A percentile compares a stretch with the other conserved stretches of the same genome.
Conservation (phyloP, 1,140 invertebrate species). For the Manduca sexta region DNA sequence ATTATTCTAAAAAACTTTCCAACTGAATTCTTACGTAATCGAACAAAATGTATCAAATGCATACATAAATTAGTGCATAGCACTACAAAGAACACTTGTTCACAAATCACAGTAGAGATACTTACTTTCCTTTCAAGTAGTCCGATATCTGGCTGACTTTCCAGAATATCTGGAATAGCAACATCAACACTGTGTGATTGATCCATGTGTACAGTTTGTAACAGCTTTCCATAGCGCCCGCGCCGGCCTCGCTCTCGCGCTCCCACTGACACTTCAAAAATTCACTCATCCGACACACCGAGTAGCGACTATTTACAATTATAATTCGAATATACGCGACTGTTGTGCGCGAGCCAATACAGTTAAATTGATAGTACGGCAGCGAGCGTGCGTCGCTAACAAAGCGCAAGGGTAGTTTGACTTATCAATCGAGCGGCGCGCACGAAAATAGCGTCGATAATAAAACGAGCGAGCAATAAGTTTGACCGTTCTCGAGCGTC, state of each 20-base stretch:
- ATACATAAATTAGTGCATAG: neutral
- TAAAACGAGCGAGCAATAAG: slow-evolving; percentile 21
- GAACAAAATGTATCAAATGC: neutral
- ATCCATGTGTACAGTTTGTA: slow-evolving; percentile 65
- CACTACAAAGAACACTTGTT: too few species aligned
- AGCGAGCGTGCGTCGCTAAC: slow-evolving; percentile 23
- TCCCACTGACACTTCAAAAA: slow-evolving; percentile 50
- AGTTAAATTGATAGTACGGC: neutral
- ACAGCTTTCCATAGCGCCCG: slow-evolving; percentile 58
- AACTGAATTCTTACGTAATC: neutral
- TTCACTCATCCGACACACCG: slow-evolving; percentile 56
- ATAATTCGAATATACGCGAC: slow-evolving; percentile 23
- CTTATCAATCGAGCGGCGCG: slow-evolving; percentile 48
- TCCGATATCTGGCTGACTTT: slow-evolving; percentile 66
- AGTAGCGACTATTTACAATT: slow-evolving; percentile 27
- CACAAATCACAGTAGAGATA: slow-evolving; percentile 6
- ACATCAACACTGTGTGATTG: slow-evolving; percentile 60
- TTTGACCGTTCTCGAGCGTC: slow-evolving; percentile 47
- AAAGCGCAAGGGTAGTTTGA: slow-evolving; percentile 33
- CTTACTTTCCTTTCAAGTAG: slow-evolving; percentile 63
- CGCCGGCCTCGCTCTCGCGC: slow-evolving; percentile 26
- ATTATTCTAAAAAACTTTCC: too few species aligned
- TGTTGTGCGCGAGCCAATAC: neutral
- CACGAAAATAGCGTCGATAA: slow-evolving; percentile 43
- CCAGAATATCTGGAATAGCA: slow-evolving; percentile 64